These are phyloP conservation scores for silkworm (Bombyx mori) DNA, from an alignment of 1,140 invertebrate species.

Conservation along the genomic window ASM3026992v2 NC_085116.1:10545501-10546000, in stretches of 20 bases:
- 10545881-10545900: too few relatives aligned
- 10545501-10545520: too few relatives aligned
- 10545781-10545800: slow-evolving; percentile 47
- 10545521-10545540: slow-evolving; percentile 37
- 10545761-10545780: slow-evolving; percentile 56
- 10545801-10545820: slow-evolving; percentile 57
- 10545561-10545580: slow-evolving; percentile 76
- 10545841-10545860: too few relatives aligned
- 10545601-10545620: slow-evolving; percentile 83
- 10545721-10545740: slow-evolving; percentile 55
- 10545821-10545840: background rate
- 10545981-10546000: too few relatives aligned
- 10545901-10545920: too few relatives aligned
- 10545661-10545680: slow-evolving; percentile 84
- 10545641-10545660: slow-evolving; percentile 82
- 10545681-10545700: slow-evolving; percentile 79
- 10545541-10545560: slow-evolving; percentile 87
- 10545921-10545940: too few relatives aligned
- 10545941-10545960: too few relatives aligned
- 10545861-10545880: too few relatives aligned
- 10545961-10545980: too few relatives aligned
- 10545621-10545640: slow-evolving; percentile 87
- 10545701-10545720: slow-evolving; percentile 79
- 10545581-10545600: slow-evolving; percentile 80
- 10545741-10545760: slow-evolving; percentile 57